Percentiles rank a stretch among this genome's conserved stretches.
These are phyloP conservation scores for Tokudaia tokunoshimensis DNA, from an alignment of 2,797 vertebrate genomes.

Conservation along the genomic window DNA sequence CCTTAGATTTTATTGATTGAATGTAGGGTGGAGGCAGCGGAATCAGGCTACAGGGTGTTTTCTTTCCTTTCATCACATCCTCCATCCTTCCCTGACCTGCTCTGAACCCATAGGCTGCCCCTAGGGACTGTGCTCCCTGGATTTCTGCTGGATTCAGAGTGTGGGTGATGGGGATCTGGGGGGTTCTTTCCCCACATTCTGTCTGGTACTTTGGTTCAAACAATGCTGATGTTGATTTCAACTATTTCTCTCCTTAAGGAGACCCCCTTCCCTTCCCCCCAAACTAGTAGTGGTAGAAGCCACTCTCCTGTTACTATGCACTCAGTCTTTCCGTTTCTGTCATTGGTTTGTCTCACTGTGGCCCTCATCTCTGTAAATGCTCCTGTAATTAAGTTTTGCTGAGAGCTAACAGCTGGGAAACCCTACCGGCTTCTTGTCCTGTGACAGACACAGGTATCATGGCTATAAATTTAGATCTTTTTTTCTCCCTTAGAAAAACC, in stretches of 20 bases:
- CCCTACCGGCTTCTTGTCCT: not conserved
- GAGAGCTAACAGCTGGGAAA: not conserved
- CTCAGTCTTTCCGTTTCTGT: not conserved
- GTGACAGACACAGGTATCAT: not conserved
- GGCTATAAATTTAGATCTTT: not conserved
- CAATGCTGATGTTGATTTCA: not conserved
- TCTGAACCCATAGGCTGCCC: not conserved
- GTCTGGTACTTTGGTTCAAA: not conserved
- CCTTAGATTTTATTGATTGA: not conserved
- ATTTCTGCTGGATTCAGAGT: not conserved
- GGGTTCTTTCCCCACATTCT: not conserved
- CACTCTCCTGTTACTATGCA: not conserved
- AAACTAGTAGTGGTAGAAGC: not conserved
- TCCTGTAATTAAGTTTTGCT: conserved; percentile 10
- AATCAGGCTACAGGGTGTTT: not conserved
- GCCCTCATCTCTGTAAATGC: not conserved
- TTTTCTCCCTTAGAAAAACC: not conserved
- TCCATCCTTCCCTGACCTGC: not conserved
- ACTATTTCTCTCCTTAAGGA: not conserved
- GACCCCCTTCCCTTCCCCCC: not conserved
- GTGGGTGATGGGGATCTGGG: not conserved
- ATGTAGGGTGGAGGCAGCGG: not conserved
- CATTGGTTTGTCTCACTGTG: not conserved
- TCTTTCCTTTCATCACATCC: not conserved
- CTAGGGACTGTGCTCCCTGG: not conserved